Percentiles rank a stretch among this genome's conserved stretches.
phyloP scores from a whole-genome alignment of 2,888 invertebrate species.

The Zonitis immaculata region DNA sequence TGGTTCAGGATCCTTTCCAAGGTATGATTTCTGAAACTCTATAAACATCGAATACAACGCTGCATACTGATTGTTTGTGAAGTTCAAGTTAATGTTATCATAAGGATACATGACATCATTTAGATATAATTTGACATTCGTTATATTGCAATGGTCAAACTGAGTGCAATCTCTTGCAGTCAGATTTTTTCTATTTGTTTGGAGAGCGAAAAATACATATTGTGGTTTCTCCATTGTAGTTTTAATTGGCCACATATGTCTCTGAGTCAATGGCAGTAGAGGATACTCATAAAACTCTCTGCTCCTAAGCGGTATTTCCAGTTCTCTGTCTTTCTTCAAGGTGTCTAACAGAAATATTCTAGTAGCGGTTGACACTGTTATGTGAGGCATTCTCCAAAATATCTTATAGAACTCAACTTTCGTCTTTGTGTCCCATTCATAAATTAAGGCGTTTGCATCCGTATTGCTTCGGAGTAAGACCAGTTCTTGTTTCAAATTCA shows the following conservation, averaged over 20 bases:
- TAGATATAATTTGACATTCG: conserved; percentile 38
- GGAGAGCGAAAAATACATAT: conserved; percentile 6
- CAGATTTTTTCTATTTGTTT: background rate
- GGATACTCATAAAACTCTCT: conserved; percentile 18
- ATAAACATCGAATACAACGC: conserved; percentile 31
- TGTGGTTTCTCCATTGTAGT: conserved; percentile 11
- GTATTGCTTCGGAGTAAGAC: conserved; percentile 13
- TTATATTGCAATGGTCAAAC: conserved; percentile 33
- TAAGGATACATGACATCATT: conserved; percentile 41
- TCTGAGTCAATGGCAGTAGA: conserved; percentile 7
- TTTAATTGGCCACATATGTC: conserved; percentile 18
- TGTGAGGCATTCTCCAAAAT: conserved; percentile 17
- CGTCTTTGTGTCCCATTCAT: too few species aligned
- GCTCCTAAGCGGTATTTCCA: conserved; percentile 11
- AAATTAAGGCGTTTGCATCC: conserved; percentile 17
- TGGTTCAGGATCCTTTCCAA: conserved; percentile 3
- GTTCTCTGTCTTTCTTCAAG: background rate
- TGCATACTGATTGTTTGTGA: conserved; percentile 28
- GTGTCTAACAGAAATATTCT: background rate
- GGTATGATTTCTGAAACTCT: conserved; percentile 28
- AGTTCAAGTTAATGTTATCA: conserved; percentile 37
- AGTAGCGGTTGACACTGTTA: conserved; percentile 4
- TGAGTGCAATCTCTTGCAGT: conserved; percentile 23
- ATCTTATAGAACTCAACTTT: conserved; percentile 3
- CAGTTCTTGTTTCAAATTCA: conserved; percentile 20